Evolutionary conservation across 2,797 vertebrate species (phyloP), one percentile per base, ranked within the genome.

Genomic region (Alectoris magna): DNA sequence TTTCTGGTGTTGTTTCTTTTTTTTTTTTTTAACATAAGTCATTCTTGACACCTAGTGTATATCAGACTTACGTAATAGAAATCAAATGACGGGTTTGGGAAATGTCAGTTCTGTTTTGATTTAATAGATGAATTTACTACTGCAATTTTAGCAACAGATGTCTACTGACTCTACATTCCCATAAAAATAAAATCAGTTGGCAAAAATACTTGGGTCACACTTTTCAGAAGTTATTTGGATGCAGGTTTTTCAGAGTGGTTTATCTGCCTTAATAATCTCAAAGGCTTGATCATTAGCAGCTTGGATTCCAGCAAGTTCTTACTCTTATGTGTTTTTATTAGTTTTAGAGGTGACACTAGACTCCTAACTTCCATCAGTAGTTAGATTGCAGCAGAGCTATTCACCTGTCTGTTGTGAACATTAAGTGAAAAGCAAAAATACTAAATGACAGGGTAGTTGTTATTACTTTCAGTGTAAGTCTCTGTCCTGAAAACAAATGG

Each of bases 111-210:
- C 46, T 51, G 55, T 56, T 88, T 72, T 56, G 44, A 53, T 85
- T 46, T 51, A n/a, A 51, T 67, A n/a, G 9, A 17, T 73, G 41
- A 75, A 53, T 87, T 78, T 73, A 63, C 41, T 70, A 14, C 55
- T 88, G 48, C 26, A 12, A 0, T 87, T 83, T 89, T 87, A 46
- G 31, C 29, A 58, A 24, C 22, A 26, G 18, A n/a, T 56, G 55
- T n/a, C 18, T 56, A n/a, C 18, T 56, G 55, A 6, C 21, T 87
- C n/a, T 67, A 23, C 66, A 8, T 4, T 93, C 59, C 59, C 10
- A 38, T 78, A 74, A 85, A 77, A 70, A 75, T 63, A 48, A 92
- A 91, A 84, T 7, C 55, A 87, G 14, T 69, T 94, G 67, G 29
- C 34, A 72, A 67, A 93, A 77, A 29, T 80, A 53, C 21, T 31